Base-by-base conservation (phyloP, 2,797 vertebrate species). In the Sebastes dallii region DNA sequence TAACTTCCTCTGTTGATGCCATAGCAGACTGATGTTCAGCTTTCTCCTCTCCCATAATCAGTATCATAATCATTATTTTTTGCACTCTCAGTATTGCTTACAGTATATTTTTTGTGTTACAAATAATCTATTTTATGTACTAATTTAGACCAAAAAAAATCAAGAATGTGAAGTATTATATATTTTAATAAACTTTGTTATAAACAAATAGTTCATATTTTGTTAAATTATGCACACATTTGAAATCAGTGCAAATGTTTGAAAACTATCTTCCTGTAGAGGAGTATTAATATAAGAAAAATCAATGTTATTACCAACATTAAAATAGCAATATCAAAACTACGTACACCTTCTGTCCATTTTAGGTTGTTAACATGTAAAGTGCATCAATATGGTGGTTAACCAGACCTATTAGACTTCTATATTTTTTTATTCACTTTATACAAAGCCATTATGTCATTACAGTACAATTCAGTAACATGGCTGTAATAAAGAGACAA, bases 41-140 rank as follows among this genome's bases (percentile, higher is more conserved):
- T 24, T 72, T 65, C 39, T 30, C 8, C 8, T 30, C 4, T 54
- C 30, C 73, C 50, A 79, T 64, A 77, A 70, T 62, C 52, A 62
- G 39, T 16, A 42, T 42, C 39, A 16, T 14, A 14, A 42, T 42
- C 39, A 6, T 42, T 39, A 8, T 22, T 52, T 66, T 85, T 88
- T 87, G 36, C 79, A 80, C 66, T 75, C 2, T 62, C 27, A 75
- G 54, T 77, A 73, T 78, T 75, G 54, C 50, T 61, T 85, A 52
- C 24, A 82, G 8, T 71, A 32, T 58, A 34, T 77, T 24, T 73
- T 7, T 62, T 79, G 13, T 79, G 42, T 46, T 46, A 18, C 4
- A 22, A 54, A 54, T 54, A 54, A 54, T 54, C 50, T 72, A 0
- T 68, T 7, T 18, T 27, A 73, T 62, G 3, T 60, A 77, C 2